Evolutionary conservation across 2,113 vertebrate species (phyloP).

Genomic region (Tychaedon coryphoeus): DNA sequence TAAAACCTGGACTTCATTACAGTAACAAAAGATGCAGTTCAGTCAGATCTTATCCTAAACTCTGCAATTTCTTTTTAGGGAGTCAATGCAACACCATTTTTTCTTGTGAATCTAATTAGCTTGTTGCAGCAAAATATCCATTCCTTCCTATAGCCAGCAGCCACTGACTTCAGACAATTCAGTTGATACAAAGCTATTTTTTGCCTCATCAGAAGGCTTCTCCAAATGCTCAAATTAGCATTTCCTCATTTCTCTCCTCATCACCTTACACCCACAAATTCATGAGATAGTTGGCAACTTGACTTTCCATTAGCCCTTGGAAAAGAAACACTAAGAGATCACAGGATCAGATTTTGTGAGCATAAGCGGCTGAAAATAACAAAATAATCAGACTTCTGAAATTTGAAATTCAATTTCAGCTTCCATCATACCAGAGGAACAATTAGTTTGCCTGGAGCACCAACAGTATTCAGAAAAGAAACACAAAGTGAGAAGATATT

Average conservation of each 20-base stretch:
- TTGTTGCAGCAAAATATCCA: neutral
- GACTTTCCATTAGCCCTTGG: neutral
- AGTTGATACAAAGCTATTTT: neutral
- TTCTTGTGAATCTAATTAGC: neutral
- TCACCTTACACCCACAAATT: neutral
- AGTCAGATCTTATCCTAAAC: neutral
- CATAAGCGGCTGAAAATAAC: neutral
- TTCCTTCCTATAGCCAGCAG: neutral
- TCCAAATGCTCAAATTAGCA: neutral
- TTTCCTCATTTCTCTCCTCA: neutral
- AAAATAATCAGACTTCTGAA: neutral
- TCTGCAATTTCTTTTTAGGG: neutral
- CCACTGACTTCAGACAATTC: neutral
- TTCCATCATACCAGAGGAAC: neutral
- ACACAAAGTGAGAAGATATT: neutral
- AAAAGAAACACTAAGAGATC: neutral
- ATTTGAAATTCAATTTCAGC: neutral
- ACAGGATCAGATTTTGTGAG: neutral
- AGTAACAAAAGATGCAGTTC: neutral
- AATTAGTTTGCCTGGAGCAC: neutral
- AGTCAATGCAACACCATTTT: neutral
- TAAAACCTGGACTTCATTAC: neutral
- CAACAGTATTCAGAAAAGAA: neutral
- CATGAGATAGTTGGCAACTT: neutral
- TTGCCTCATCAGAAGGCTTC: neutral